Evolutionary conservation across 2,888 invertebrate genomes (phyloP).

Genomic region (Lasioglossum oenotherae): DNA sequence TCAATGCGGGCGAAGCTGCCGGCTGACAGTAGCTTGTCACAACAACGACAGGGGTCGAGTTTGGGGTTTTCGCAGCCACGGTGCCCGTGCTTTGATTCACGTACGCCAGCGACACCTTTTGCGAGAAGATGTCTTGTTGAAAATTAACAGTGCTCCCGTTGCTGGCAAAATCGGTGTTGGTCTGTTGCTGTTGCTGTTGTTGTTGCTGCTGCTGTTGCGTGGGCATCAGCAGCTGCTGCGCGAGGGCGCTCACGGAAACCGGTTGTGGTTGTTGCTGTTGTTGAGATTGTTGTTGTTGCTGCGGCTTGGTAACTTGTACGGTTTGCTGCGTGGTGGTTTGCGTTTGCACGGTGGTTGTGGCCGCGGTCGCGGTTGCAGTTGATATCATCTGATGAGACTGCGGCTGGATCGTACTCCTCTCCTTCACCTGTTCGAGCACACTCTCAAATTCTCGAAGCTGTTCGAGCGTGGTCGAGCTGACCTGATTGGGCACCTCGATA

Average conservation of each 20-base stretch:
- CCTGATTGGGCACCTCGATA: slow-evolving; percentile 82
- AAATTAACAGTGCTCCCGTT: slow-evolving; percentile 75
- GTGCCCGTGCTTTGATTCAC: slow-evolving; percentile 83
- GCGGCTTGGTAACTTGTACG: slow-evolving; percentile 51
- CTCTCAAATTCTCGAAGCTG: slow-evolving; percentile 92
- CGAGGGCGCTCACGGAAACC: slow-evolving; percentile 73
- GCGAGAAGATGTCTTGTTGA: slow-evolving; percentile 81
- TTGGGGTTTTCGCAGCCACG: slow-evolving; percentile 80
- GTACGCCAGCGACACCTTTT: slow-evolving; percentile 86
- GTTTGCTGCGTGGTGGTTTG: slow-evolving; percentile 76
- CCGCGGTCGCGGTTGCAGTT: slow-evolving; percentile 62
- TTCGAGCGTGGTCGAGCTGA: slow-evolving; percentile 91
- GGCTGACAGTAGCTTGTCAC: slow-evolving; percentile 86
- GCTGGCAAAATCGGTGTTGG: slow-evolving; percentile 74
- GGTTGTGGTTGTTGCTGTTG: slow-evolving; percentile 55
- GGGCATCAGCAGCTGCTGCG: slow-evolving; percentile 81
- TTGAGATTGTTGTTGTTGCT: slow-evolving; percentile 64
- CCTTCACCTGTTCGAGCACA: slow-evolving; percentile 92
- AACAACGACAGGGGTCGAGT: slow-evolving; percentile 86
- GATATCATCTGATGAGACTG: slow-evolving; percentile 74
- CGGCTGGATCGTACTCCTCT: slow-evolving; percentile 89
- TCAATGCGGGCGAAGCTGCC: slow-evolving; percentile 86
- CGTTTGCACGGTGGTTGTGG: slow-evolving; percentile 78
- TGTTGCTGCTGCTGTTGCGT: slow-evolving; percentile 45
- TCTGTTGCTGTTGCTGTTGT: slow-evolving; percentile 27